Base-by-base conservation (phyloP, 2,888 invertebrate genomes). In the Rhamphomyia laevipes region DNA sequence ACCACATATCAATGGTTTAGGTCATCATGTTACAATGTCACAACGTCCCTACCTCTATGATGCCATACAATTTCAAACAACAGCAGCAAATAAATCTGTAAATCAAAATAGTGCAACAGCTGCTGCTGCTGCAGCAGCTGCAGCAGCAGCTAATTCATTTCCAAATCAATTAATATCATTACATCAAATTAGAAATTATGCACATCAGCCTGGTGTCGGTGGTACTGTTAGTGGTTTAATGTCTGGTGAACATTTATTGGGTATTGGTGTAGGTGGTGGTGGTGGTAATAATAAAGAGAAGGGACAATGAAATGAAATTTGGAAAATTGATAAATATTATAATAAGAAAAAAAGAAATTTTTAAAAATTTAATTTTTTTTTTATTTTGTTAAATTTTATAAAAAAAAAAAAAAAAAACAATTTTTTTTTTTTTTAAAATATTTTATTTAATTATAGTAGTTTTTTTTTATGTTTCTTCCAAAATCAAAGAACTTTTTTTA, bases 141-240 rank as follows among this genome's bases (percentile, higher is more conserved):
- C 63, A 15, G 52, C 15, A n/a, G 64, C 79, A 55, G 76, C 81
- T 2, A 78, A 82, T 45, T 74, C 78, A 47, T 92, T 93, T 70
- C 92, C 92, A 48, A 91, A 92, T 68, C 92, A 93, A 72, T 76
- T 93, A 70, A 93, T 93, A 68, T 91, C 93, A 58, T 77, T 95
- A 61, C 94, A 95, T 72, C 94, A 95, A 74, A 95, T 95, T 65
- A 81, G 94, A 71, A 94, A 94, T 72, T 95, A 92, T 73, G 90
- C 91, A 57, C 91, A 91, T 70, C 92, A 92, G 68, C 92, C 92
- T 43, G 63, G 64, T 33, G 61, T 86, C 55, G 76, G 83, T 54
- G 61, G 63, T 46, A 58, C 60, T 37, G 60, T 63, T 42, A 82
- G 86, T 56, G 76, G 83, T 54, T 72, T 84, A 53, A 76, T 82